phyloP scores from a whole-genome alignment of 1,140 invertebrate species.

The Ganaspis sp. region DNA sequence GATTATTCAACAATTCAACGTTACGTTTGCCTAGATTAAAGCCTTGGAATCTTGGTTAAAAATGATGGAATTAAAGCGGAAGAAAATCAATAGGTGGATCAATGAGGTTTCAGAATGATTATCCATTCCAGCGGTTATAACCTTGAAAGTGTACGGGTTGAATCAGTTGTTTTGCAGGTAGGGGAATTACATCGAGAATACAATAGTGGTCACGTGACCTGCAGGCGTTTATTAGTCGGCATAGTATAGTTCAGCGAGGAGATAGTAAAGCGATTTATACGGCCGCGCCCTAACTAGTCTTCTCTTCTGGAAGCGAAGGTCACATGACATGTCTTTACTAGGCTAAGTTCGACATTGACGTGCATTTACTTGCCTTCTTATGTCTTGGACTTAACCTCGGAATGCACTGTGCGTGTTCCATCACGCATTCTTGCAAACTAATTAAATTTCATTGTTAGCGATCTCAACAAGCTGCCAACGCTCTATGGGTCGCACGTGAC shows the following conservation, averaged over 20 bases:
- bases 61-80: too few relatives aligned
- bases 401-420: constrained; percentile 58
- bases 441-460: constrained; percentile 62
- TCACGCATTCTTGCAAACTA: constrained; percentile 66
- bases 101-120: too few relatives aligned
- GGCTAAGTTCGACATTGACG: constrained; percentile 53
- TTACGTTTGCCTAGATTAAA: too few relatives aligned
- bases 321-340: constrained; percentile 53
- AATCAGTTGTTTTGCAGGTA: constrained; percentile 56
- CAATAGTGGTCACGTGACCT: constrained; percentile 59
- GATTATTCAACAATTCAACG: too few relatives aligned
- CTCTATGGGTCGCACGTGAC: neutral
- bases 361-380: constrained; percentile 43
- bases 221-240: constrained; percentile 59
- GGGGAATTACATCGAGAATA: constrained; percentile 47
- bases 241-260: constrained; percentile 24
- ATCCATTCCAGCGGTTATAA: constrained; percentile 32
- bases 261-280: constrained; percentile 30
- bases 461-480: constrained; percentile 3
- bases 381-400: constrained; percentile 63
- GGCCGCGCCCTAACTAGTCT: constrained; percentile 8
- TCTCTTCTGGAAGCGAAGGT: constrained; percentile 48
- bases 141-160: constrained; percentile 51
- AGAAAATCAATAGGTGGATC: too few relatives aligned
- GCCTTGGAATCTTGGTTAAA: too few relatives aligned